Conservation (phyloP, 2,888 invertebrate genomes). For the Eupelmus urozonus region DNA sequence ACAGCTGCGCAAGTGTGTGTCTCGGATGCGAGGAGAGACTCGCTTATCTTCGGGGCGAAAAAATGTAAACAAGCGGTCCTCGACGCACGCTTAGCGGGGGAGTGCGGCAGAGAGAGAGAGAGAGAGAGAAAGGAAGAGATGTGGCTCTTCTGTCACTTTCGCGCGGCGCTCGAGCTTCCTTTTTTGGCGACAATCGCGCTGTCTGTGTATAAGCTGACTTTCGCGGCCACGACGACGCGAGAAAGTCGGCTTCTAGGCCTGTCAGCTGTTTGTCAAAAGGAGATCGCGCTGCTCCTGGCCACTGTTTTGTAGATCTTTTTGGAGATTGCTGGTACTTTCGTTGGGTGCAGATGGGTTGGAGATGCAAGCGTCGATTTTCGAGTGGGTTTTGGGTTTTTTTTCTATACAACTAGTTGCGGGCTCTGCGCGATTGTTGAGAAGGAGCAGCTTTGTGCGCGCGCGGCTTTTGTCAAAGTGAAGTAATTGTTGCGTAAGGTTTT, state of each 20-base stretch:
- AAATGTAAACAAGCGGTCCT: constrained; percentile 58
- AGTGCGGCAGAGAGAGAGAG: no score
- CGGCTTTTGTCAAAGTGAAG: not conserved
- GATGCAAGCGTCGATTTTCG: no score
- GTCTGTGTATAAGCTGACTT: not conserved
- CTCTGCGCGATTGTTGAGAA: not conserved
- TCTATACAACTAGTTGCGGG: no score
- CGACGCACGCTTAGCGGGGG: no score
- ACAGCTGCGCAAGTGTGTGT: no score
- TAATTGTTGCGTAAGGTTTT: constrained; percentile 53
- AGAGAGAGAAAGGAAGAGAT: constrained; percentile 4
- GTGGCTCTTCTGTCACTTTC: constrained; percentile 47
- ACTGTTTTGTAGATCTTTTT: constrained; percentile 12
- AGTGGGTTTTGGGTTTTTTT: no score
- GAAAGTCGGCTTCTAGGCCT: not conserved
- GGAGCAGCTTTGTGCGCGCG: constrained; percentile 1
- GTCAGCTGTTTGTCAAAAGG: constrained; percentile 33
- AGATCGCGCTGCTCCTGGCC: no score
- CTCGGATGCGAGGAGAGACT: no score
- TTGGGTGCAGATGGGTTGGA: no score
- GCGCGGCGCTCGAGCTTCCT: constrained; percentile 38
- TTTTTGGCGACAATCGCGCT: constrained; percentile 44
- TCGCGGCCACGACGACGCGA: constrained; percentile 5
- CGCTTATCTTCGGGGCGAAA: constrained; percentile 36
- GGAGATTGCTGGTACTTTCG: no score